Percentiles rank a stretch among this genome's conserved stretches.
These are phyloP conservation scores for Aplysina aerophoba DNA, from an alignment of 37 sponge, comb jelly and placozoan genomes.

Conservation along the genomic window DNA sequence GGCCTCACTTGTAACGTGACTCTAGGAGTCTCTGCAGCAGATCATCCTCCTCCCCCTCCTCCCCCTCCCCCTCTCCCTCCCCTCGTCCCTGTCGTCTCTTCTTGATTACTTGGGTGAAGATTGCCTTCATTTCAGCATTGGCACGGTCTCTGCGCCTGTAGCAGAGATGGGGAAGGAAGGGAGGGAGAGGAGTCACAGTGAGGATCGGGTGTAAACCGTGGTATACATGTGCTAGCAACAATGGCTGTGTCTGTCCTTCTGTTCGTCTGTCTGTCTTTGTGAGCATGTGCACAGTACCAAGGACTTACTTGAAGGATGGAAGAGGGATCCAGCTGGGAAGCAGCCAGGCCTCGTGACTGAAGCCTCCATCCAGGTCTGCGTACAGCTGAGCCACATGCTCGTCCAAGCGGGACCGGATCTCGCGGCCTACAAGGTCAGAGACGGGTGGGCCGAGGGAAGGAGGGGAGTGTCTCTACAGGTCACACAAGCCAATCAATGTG, in stretches of 20 bases:
- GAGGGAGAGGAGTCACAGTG: no score
- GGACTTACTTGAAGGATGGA: constrained; percentile 80
- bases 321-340: constrained; percentile 87
- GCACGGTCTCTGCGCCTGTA: constrained; percentile 76
- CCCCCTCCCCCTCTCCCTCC: constrained; percentile 18
- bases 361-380: constrained; percentile 82
- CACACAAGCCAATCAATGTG: no score
- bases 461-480: background rate
- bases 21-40: constrained; percentile 62
- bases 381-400: constrained; percentile 86
- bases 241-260: no score
- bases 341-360: constrained; percentile 86
- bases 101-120: constrained; percentile 66
- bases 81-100: constrained; percentile 47
- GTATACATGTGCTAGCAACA: no score
- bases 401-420: constrained; percentile 72
- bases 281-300: background rate
- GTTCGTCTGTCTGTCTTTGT: background rate
- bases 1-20: constrained; percentile 67
- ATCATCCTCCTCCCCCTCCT: constrained; percentile 61
- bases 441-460: background rate
- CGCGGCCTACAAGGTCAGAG: constrained; percentile 70
- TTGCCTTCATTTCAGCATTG: constrained; percentile 66
- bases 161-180: no score
- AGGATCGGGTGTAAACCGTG: no score